These are phyloP conservation scores for Ciona savignyi DNA, from an alignment of 23 tunicate genomes.

Conservation along the genomic window DNA sequence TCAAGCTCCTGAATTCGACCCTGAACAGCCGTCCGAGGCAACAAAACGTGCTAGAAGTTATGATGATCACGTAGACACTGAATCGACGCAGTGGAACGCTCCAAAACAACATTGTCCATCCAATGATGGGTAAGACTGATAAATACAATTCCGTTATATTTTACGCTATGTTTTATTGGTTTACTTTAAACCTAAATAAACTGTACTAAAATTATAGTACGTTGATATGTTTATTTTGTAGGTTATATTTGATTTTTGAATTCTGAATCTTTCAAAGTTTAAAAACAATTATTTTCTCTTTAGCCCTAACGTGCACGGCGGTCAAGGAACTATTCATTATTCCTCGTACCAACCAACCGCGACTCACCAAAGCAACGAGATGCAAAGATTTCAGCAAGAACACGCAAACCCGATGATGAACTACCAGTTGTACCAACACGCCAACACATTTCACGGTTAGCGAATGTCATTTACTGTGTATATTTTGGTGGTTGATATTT, in stretches of 20 bases:
- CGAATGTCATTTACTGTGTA: no score
- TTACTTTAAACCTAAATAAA: no score
- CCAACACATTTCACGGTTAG: neutral
- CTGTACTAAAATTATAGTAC: no score
- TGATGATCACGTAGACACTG: slow-evolving; percentile 2
- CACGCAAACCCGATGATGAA: neutral
- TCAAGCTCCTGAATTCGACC: slow-evolving; percentile 56
- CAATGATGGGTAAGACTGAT: slow-evolving; percentile 18
- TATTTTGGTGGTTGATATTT: no score
- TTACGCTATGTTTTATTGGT: no score
- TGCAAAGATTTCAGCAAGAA: neutral
- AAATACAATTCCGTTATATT: no score
- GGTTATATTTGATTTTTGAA: no score
- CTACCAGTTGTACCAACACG: neutral
- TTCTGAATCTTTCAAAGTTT: no score
- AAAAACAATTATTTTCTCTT: no score
- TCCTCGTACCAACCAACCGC: neutral
- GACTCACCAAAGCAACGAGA: neutral
- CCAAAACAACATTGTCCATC: slow-evolving; percentile 11
- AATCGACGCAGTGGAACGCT: slow-evolving; percentile 9
- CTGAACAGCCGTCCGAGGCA: neutral
- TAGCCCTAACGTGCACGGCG: neutral
- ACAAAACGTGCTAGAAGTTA: slow-evolving; percentile 1
- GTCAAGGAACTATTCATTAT: neutral
- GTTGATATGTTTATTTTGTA: no score